These are phyloP conservation scores for Xenus cinereus DNA, from an alignment of 2,113 vertebrate genomes.

Conservation along the genomic window DNA sequence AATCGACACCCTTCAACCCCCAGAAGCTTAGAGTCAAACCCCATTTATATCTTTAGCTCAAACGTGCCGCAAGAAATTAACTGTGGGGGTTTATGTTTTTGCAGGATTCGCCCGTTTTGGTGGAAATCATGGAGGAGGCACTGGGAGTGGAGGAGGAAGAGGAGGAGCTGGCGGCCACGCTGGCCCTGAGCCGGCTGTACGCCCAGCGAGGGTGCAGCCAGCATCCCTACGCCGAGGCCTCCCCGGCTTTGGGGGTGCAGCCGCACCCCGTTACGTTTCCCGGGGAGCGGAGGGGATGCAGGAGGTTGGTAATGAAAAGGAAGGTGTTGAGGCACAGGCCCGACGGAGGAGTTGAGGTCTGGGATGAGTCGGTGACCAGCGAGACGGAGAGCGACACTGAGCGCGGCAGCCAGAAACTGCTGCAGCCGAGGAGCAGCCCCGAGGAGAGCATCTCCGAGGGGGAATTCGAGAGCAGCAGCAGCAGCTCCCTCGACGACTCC, in stretches of 20 bases:
- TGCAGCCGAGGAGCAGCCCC: neutral
- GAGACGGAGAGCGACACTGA: neutral
- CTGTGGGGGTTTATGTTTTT: neutral
- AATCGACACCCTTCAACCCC: neutral
- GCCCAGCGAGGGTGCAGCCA: neutral
- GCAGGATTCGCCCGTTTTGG: conserved; percentile 8
- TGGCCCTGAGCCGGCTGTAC: conserved; percentile 2
- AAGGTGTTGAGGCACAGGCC: conserved; percentile 73
- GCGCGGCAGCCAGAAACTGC: neutral
- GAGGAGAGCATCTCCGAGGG: neutral
- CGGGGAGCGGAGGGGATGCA: neutral
- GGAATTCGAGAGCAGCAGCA: neutral
- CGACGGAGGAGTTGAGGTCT: conserved; percentile 58
- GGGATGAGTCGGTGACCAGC: conserved; percentile 9
- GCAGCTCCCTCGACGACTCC: neutral
- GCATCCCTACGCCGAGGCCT: conserved; percentile 44
- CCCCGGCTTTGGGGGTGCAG: neutral
- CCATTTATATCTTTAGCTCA: neutral
- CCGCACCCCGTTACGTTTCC: neutral
- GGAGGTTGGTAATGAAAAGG: conserved; percentile 68
- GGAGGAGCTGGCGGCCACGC: neutral
- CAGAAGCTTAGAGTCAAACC: neutral
- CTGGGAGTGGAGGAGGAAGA: neutral
- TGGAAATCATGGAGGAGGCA: conserved; percentile 25
- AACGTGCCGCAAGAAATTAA: neutral